Evolutionary conservation across 2,888 invertebrate genomes (phyloP).

Genomic region (Drosophila peninsularis): DNA sequence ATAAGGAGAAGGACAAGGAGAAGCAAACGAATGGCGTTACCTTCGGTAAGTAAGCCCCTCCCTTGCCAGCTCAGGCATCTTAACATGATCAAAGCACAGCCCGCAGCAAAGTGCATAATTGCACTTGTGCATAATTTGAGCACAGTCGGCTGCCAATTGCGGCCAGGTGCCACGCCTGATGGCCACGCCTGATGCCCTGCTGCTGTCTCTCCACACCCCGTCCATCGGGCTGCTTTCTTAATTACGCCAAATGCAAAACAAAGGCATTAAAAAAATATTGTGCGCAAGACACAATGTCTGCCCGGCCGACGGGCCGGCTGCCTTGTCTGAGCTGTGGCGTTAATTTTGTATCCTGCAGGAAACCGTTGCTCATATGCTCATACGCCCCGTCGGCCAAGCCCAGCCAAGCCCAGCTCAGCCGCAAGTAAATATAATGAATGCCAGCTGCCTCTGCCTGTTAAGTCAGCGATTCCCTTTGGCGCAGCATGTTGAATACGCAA

Average conservation of each 20-base stretch:
- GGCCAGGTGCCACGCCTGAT: conserved; percentile 5
- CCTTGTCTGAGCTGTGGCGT: conserved; percentile 32
- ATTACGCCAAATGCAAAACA: conserved; percentile 73
- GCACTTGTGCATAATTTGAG: conserved; percentile 77
- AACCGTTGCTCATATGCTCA: conserved; percentile 58
- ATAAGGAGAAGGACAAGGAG: conserved; percentile 82
- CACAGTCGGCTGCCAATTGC: conserved; percentile 31
- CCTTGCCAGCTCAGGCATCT: too few relatives aligned
- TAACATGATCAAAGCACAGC: conserved; percentile 62
- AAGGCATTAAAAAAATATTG: conserved; percentile 59
- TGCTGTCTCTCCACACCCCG: conserved; percentile 7
- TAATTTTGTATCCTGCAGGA: conserved; percentile 60
- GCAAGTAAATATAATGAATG: conserved; percentile 67
- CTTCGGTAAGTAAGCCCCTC: conserved; percentile 78
- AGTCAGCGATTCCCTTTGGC: background rate
- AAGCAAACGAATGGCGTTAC: conserved; percentile 84
- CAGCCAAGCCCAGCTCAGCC: conserved; percentile 31
- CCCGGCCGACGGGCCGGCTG: background rate
- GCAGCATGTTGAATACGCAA: background rate
- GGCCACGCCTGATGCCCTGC: background rate
- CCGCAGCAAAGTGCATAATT: conserved; percentile 75
- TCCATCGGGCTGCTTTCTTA: conserved; percentile 72
- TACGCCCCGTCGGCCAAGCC: conserved; percentile 63
- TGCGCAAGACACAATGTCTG: conserved; percentile 37
- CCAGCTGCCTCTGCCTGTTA: conserved; percentile 37